Evolutionary conservation across 2,797 vertebrate genomes (phyloP).

Genomic region (Pogonophryne albipinna): DNA sequence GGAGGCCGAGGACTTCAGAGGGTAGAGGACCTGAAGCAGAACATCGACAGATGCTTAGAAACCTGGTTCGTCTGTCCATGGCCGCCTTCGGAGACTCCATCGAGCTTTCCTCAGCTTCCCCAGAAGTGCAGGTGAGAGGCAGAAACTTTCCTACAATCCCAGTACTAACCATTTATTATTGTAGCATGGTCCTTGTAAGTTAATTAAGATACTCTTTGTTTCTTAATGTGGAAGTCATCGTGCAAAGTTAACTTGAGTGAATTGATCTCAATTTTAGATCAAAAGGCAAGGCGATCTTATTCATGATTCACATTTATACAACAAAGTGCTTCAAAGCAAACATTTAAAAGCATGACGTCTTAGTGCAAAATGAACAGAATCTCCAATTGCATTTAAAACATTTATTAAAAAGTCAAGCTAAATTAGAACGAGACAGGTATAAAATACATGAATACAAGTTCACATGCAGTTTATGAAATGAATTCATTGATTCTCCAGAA

Average conservation of each 20-base stretch:
- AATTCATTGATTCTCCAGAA: conserved; percentile 82
- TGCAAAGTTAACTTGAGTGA: background rate
- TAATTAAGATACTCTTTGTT: too few relatives aligned
- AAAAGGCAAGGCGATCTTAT: background rate
- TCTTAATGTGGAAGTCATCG: background rate
- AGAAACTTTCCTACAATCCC: background rate
- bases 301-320: too few relatives aligned
- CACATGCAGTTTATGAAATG: too few relatives aligned
- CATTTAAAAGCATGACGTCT: too few relatives aligned
- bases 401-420: too few relatives aligned
- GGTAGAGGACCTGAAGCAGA: conserved; percentile 73
- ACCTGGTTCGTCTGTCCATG: conserved; percentile 94
- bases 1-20: conserved; percentile 79
- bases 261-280: background rate
- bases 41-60: conserved; percentile 90
- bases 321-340: too few relatives aligned
- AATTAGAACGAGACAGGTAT: background rate
- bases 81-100: conserved; percentile 91
- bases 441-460: background rate
- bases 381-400: too few relatives aligned
- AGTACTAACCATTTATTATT: background rate
- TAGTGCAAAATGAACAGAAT: too few relatives aligned
- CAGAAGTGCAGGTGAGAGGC: conserved; percentile 92
- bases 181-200: background rate
- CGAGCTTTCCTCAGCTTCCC: conserved; percentile 89